Base-by-base conservation (phyloP, 2,797 vertebrate species). In the Meda fulgida region DNA sequence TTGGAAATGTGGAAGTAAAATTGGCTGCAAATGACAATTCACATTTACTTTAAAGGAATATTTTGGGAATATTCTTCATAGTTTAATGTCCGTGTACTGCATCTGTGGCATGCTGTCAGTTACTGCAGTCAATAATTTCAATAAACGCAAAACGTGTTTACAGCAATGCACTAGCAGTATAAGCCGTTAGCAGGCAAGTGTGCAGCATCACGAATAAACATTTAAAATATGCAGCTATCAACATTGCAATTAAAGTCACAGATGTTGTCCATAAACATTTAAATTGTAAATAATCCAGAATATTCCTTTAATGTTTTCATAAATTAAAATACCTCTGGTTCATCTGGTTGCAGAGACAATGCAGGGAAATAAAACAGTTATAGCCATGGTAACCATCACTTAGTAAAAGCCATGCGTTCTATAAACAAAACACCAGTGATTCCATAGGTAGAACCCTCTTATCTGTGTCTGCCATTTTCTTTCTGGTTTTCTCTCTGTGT, bases 361-460 rank as follows among this genome's bases (percentile, higher is more conserved):
- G 69, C 55, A 40, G 34, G 11, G 77, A 73, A 65, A 73, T 23
- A 2, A 65, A 80, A 73, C 7, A 76, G 67, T 69, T 69, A 70
- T 60, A 71, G 55, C 84, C 55, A 80, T 80, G 69, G 77, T 80
- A 85, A 80, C 69, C 55, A 73, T 85, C 43, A 65, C 84, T 43
- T 38, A 65, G 69, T 51, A 79, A 70, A 51, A 38, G 19, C 16
- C 21, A 36, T 18, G 29, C 53, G 2, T 46, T 78, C 66, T 34
- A 19, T 63, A 65, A 84, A 79, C 83, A 85, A 60, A 78, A 63
- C 77, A 40, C 53, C 3, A 53, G 18, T 65, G 31, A 65, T 63
- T 80, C 23, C 40, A 48, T 72, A 63, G 38, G 65, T 87, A 34
- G 55, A 51, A 69, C 13, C 26, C 58, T 21, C 71, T 60, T 65